Evolutionary conservation across 2,797 vertebrate genomes (phyloP).

Genomic region (Lagorchestes hirsutus): DNA sequence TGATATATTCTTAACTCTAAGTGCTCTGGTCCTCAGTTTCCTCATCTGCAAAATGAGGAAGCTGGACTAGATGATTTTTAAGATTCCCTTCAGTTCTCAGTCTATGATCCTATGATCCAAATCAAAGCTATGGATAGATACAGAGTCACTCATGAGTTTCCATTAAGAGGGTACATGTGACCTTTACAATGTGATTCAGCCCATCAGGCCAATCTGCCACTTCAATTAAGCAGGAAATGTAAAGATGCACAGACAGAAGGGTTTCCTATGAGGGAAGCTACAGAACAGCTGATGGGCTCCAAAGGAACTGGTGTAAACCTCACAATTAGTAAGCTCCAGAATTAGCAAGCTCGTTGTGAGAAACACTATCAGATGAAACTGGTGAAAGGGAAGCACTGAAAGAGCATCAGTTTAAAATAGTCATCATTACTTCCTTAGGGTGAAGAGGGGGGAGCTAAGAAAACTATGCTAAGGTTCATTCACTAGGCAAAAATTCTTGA

Average conservation of each 20-base stretch:
- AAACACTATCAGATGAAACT: background rate
- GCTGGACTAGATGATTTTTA: background rate
- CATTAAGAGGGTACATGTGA: background rate
- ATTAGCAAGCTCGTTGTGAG: background rate
- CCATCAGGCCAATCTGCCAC: slow-evolving; percentile 7
- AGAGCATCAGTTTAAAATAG: slow-evolving; percentile 14
- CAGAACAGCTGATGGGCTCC: background rate
- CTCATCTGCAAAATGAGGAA: background rate
- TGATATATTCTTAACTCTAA: background rate
- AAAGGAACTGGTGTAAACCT: slow-evolving; percentile 20
- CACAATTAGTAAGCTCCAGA: background rate
- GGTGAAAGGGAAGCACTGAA: slow-evolving; percentile 22
- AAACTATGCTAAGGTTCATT: slow-evolving; percentile 24
- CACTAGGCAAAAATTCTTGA: slow-evolving; percentile 33
- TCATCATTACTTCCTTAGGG: background rate
- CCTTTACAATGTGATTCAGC: slow-evolving; percentile 47
- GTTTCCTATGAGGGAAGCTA: background rate
- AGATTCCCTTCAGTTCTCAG: slow-evolving; percentile 40
- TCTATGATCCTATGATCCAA: background rate
- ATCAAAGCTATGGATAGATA: slow-evolving; percentile 25
- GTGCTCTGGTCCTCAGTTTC: background rate
- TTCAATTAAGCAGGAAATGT: slow-evolving; percentile 67
- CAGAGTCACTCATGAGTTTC: slow-evolving; percentile 30
- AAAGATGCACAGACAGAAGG: slow-evolving; percentile 60
- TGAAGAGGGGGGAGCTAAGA: background rate